These are phyloP conservation scores for Brachyhypopomus occidentalis DNA, from an alignment of 2,113 vertebrate species.

Conservation along the genomic window DNA sequence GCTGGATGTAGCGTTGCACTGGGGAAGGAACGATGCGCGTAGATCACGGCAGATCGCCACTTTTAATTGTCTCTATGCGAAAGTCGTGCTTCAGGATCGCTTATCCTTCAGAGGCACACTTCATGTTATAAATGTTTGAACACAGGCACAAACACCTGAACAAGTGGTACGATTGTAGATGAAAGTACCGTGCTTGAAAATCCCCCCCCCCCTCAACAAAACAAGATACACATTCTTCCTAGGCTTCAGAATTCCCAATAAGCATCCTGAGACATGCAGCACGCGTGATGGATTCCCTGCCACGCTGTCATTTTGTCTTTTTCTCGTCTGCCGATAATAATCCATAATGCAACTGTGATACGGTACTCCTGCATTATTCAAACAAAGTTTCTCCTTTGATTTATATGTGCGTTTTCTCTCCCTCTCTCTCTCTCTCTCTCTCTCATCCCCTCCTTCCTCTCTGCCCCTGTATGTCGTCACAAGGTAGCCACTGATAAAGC, in stretches of 20 bases:
- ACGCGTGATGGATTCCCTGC: slow-evolving; percentile 53
- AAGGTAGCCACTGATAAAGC: slow-evolving; percentile 69
- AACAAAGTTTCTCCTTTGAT: slow-evolving; percentile 57
- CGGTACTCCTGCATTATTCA: slow-evolving; percentile 59
- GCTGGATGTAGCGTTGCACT: not conserved
- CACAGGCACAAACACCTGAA: slow-evolving; percentile 29
- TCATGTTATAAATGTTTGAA: slow-evolving; percentile 37
- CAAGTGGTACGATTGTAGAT: slow-evolving; percentile 29
- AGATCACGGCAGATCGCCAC: not conserved
- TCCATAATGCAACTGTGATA: slow-evolving; percentile 58
- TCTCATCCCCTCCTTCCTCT: slow-evolving; percentile 25
- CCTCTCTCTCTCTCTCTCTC: slow-evolving; percentile 45
- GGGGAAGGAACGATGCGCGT: not conserved
- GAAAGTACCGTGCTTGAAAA: slow-evolving; percentile 31
- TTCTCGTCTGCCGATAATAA: slow-evolving; percentile 56
- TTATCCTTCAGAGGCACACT: not conserved
- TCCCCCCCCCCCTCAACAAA: slow-evolving; percentile 25
- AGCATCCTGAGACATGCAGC: slow-evolving; percentile 32
- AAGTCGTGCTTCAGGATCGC: not conserved
- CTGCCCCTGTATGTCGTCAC: slow-evolving; percentile 49
- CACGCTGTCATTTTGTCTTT: slow-evolving; percentile 53
- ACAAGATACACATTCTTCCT: slow-evolving; percentile 43
- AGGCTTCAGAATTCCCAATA: slow-evolving; percentile 49
- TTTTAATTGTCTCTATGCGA: slow-evolving; percentile 3
- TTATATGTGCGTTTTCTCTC: slow-evolving; percentile 44